phyloP scores from a whole-genome alignment of 1,140 invertebrate genomes.

The Drosophila mauritiana region DNA sequence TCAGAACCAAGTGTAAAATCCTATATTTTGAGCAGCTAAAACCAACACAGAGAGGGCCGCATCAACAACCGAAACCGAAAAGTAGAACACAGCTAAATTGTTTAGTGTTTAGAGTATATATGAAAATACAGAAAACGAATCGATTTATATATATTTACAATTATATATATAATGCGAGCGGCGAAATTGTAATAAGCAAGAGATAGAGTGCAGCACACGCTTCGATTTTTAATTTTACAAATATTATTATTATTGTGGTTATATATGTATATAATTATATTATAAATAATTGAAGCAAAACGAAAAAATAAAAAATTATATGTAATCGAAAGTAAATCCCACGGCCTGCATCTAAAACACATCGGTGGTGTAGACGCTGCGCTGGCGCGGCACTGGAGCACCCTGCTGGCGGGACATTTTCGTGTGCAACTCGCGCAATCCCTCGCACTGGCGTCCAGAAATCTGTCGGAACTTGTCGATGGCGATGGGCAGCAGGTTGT shows the following conservation, averaged over 20 bases:
- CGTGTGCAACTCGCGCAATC: constrained; percentile 56
- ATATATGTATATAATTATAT: constrained; percentile 85
- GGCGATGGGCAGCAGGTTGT: constrained; percentile 77
- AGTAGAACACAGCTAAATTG: constrained; percentile 64
- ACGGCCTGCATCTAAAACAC: constrained; percentile 56
- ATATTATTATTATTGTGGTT: constrained; percentile 84
- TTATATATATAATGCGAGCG: constrained; percentile 65
- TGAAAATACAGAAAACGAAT: constrained; percentile 29
- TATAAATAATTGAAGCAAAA: constrained; percentile 84
- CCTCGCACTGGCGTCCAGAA: constrained; percentile 66
- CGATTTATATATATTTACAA: constrained; percentile 64
- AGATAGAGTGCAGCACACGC: constrained; percentile 81
- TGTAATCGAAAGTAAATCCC: constrained; percentile 75
- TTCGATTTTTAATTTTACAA: constrained; percentile 84
- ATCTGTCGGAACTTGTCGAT: constrained; percentile 75
- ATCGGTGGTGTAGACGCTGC: constrained; percentile 82
- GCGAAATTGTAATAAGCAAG: constrained; percentile 74
- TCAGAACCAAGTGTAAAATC: constrained; percentile 70
- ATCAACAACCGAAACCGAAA: constrained; percentile 40
- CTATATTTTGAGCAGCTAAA: constrained; percentile 72
- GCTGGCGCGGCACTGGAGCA: constrained; percentile 77
- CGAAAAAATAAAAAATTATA: constrained; percentile 82
- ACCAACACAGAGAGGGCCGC: constrained; percentile 13
- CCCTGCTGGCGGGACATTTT: constrained; percentile 72
- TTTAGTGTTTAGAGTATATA: constrained; percentile 76